These are phyloP conservation scores for Zapus hudsonius DNA, from an alignment of 2,113 vertebrate species.

Conservation along the genomic window DNA sequence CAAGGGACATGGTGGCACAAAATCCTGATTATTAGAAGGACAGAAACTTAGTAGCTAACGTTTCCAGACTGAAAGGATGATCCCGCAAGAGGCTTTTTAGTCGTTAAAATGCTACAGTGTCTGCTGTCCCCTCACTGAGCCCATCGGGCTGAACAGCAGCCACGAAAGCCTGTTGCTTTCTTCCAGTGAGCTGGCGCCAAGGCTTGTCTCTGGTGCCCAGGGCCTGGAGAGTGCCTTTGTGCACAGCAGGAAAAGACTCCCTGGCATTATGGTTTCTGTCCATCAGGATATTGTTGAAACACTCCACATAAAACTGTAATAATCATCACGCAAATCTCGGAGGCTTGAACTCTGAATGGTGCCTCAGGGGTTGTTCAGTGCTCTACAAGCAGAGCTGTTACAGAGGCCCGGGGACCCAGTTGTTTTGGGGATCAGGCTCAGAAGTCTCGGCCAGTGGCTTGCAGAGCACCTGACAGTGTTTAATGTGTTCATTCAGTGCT, in stretches of 20 bases:
- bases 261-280: neutral
- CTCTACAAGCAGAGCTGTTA: neutral
- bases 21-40: neutral
- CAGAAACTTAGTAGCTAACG: conserved; percentile 10
- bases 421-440: neutral
- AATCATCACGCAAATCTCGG: neutral
- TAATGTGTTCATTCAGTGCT: neutral
- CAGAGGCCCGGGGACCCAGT: neutral
- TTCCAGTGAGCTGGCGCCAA: conserved; percentile 51
- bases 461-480: neutral
- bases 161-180: conserved; percentile 31
- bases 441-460: neutral
- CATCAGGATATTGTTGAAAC: neutral
- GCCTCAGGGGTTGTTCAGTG: neutral
- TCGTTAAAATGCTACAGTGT: conserved; percentile 61
- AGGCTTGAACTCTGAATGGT: neutral
- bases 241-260: neutral
- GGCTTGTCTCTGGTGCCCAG: neutral
- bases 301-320: neutral
- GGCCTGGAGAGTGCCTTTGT: conserved; percentile 19
- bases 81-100: neutral
- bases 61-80: neutral
- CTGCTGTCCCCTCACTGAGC: conserved; percentile 37
- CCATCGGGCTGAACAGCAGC: neutral
- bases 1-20: neutral